phyloP scores from a whole-genome alignment of 2,113 vertebrate species.

The Himantopus leucocephalus region DNA sequence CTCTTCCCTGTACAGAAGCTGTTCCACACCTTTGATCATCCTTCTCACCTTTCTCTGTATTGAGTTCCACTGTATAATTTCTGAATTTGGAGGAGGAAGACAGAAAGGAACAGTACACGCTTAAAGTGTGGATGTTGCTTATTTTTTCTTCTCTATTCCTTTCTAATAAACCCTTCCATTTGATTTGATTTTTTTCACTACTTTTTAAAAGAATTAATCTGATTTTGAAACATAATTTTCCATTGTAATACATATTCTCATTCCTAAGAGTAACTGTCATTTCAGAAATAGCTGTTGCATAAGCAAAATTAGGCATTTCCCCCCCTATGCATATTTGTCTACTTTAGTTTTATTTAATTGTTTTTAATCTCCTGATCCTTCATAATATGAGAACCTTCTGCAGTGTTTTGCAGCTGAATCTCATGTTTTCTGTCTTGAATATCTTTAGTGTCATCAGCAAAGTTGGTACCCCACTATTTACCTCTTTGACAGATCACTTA shows the following conservation, averaged over 20 bases:
- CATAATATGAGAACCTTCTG: not conserved
- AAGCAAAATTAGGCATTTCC: not conserved
- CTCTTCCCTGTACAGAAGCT: not conserved
- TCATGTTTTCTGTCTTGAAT: not conserved
- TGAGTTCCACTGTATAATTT: not conserved
- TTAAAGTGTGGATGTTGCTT: not conserved
- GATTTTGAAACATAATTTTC: not conserved
- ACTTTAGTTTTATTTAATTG: not conserved
- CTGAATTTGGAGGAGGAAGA: not conserved
- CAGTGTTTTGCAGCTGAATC: not conserved
- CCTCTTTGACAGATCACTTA: not conserved
- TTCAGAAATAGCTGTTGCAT: not conserved
- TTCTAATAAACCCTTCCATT: not conserved
- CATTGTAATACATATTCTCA: not conserved
- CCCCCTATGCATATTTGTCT: rapidly evolving
- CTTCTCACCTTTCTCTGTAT: not conserved
- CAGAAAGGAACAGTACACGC: not conserved
- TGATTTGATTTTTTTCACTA: not conserved
- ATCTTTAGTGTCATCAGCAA: not conserved
- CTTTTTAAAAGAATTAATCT: not conserved
- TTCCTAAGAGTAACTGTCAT: not conserved
- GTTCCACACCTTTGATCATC: not conserved
- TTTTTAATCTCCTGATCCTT: not conserved
- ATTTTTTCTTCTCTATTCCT: not conserved
- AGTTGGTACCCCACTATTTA: not conserved